These are phyloP conservation scores for Numida meleagris DNA, from an alignment of 2,113 vertebrate species.

Conservation along the genomic window DNA sequence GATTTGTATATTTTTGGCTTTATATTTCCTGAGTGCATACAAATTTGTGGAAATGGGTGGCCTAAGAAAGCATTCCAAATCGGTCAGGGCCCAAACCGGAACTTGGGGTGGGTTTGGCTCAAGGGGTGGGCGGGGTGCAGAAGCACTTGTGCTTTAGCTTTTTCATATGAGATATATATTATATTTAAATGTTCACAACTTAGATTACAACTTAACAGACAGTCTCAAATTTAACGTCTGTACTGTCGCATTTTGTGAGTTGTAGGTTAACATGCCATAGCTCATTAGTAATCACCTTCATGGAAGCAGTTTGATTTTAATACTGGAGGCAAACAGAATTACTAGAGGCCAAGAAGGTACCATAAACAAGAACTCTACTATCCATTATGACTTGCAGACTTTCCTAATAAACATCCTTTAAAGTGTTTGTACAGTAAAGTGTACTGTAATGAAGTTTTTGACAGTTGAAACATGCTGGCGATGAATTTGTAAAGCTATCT, in stretches of 20 bases:
- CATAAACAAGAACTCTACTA: constrained; percentile 69
- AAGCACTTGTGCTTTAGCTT: constrained; percentile 84
- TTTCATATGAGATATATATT: constrained; percentile 87
- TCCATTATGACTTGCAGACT: constrained; percentile 77
- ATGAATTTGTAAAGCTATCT: constrained; percentile 18
- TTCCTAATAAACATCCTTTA: constrained; percentile 80
- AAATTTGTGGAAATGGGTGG: constrained; percentile 76
- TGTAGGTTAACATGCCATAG: constrained; percentile 80
- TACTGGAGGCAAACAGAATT: constrained; percentile 73
- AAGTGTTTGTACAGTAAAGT: constrained; percentile 79
- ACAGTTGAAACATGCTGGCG: constrained; percentile 62
- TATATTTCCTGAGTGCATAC: constrained; percentile 83
- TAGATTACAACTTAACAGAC: constrained; percentile 82
- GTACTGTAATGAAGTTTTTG: constrained; percentile 77
- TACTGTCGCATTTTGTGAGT: constrained; percentile 81
- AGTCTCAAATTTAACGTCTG: constrained; percentile 75
- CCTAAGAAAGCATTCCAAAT: constrained; percentile 84
- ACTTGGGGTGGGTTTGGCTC: constrained; percentile 49
- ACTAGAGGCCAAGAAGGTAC: constrained; percentile 76
- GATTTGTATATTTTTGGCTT: constrained; percentile 87
- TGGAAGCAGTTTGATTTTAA: constrained; percentile 75
- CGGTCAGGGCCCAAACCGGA: constrained; percentile 77
- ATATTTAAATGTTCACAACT: constrained; percentile 85
- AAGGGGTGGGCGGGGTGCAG: constrained; percentile 41
- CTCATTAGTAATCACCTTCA: constrained; percentile 78